Conservation (phyloP, 2,888 invertebrate genomes). For the Calliscelio sp. region DNA sequence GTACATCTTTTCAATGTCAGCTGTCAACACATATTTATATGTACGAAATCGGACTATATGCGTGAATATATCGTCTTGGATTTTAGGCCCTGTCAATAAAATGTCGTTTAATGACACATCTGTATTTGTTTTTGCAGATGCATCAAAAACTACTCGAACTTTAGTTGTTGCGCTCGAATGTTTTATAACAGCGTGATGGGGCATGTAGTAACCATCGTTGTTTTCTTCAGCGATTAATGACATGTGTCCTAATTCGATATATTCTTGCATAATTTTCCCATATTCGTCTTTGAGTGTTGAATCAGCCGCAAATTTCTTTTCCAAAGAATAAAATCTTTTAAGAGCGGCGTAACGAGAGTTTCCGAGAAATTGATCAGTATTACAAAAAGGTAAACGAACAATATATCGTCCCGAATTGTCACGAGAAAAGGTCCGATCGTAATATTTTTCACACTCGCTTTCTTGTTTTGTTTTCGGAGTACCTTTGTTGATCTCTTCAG, state of each 20-base stretch:
- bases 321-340: neutral
- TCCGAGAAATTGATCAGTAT: neutral
- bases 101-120: too few species aligned
- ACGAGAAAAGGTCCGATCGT: neutral
- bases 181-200: too few species aligned
- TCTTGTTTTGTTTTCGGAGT: neutral
- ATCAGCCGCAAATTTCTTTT: neutral
- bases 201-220: too few species aligned
- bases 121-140: too few species aligned
- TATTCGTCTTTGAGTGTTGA: neutral
- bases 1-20: too few species aligned
- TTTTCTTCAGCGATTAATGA: too few species aligned
- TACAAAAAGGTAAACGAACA: neutral
- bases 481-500: neutral
- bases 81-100: too few species aligned
- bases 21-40: too few species aligned
- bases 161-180: too few species aligned
- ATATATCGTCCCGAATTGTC: neutral
- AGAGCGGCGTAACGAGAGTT: neutral
- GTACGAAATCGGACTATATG: too few species aligned
- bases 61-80: too few species aligned
- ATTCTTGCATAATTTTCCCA: neutral
- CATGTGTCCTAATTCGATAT: neutral
- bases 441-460: neutral
- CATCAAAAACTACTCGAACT: too few species aligned